phyloP scores from a whole-genome alignment of 2,888 invertebrate species.

The Patella ulyssiponensis region DNA sequence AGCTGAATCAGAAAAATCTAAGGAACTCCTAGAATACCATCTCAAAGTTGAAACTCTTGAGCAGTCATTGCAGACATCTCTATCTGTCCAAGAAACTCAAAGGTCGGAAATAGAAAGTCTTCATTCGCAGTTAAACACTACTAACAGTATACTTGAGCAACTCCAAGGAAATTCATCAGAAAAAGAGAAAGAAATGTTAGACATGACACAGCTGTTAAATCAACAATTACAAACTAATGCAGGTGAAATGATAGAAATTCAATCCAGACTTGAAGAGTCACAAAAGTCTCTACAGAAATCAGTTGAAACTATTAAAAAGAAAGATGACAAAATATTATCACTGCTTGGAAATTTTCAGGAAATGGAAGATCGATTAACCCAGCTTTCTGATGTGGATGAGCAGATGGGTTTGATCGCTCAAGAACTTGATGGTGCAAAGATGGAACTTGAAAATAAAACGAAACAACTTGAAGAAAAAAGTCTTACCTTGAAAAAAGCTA shows the following conservation, averaged over 20 bases:
- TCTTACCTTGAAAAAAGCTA: conserved; percentile 56
- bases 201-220: conserved; percentile 17
- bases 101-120: no score
- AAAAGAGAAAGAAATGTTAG: not conserved
- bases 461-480: conserved; percentile 46
- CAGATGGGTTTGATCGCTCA: conserved; percentile 14
- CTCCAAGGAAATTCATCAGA: not conserved
- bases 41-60: no score
- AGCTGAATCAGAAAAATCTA: not conserved
- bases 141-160: no score
- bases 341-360: conserved; percentile 61
- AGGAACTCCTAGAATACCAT: no score
- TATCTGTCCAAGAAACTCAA: no score
- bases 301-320: conserved; percentile 36
- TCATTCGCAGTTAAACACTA: no score
- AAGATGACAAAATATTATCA: conserved; percentile 56
- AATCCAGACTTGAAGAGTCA: conserved; percentile 23
- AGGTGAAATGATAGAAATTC: conserved; percentile 24
- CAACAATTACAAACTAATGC: conserved; percentile 20
- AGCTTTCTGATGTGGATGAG: conserved; percentile 41
- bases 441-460: conserved; percentile 14
- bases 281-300: conserved; percentile 20
- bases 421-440: conserved; percentile 25
- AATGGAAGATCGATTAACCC: conserved; percentile 55
- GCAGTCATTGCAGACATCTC: no score